Evolutionary conservation across 2,797 vertebrate genomes (phyloP), one percentile per base, ranked within the genome.

Genomic region (Phrynocephalus forsythii): DNA sequence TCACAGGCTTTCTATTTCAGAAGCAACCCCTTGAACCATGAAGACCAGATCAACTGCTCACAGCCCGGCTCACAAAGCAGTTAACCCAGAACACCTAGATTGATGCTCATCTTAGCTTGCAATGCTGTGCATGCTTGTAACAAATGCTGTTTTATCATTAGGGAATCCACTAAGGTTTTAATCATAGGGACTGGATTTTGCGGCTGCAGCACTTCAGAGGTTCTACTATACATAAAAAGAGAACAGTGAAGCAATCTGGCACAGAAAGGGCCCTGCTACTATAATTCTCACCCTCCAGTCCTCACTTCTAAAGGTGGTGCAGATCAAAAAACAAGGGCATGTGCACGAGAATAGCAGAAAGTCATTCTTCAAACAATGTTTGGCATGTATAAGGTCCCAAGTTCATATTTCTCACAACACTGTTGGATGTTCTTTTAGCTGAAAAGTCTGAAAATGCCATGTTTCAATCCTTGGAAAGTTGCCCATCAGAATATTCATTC

Each of bases 11-110:
- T 84, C 1, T 66, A 50, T 79, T 71, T 83, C 66, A 28, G 52
- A 89, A 82, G 84, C 80, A 68, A 81, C 26, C 15, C 4, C 20
- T 81, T 22, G 22, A 71, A 81, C 22, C 11, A 10, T 44, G 83
- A 85, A 81, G 83, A 76, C 71, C 26, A 81, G 71, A 85, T 85
- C 78, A 76, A 66, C 76, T 84, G 28, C 15, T 56, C 63, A 84
- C 60, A 88, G 44, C 18, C 60, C 24, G 75, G 79, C 80, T 85
- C 87, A 88, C 10, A 76, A 73, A 68, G 18, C 60, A 85, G 44
- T 81, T 79, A 76, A 85, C 50, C 33, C 3, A 75, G 30, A 75
- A 68, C n/a, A 69, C 7, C 28, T 82, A 18, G 48, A n/a, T 16
- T 85, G 78, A 67, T 1, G 26, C 44, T 83, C 48, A 78, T 71